Conservation (phyloP, 2,113 vertebrate genomes). For the Entelurus aequoreus region DNA sequence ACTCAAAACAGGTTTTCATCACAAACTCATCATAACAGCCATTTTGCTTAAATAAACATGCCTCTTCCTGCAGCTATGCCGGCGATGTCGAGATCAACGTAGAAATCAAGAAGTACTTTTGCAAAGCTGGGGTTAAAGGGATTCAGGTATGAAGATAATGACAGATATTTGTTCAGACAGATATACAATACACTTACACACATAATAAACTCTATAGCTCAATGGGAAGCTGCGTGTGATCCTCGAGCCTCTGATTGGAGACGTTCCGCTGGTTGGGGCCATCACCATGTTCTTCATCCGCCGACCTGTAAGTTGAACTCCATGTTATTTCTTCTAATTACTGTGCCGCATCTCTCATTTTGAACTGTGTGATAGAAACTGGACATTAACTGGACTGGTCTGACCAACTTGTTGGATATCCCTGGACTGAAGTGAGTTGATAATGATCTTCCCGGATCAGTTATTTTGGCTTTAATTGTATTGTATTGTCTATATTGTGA, state of each 20-base stretch:
- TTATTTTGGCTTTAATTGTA: not conserved
- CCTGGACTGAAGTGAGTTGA: slow-evolving; percentile 85
- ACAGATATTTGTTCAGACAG: not conserved
- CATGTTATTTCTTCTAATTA: not conserved
- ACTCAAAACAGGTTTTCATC: not conserved
- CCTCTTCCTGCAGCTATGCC: slow-evolving; percentile 73
- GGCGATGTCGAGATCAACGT: slow-evolving; percentile 90
- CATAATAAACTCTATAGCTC: slow-evolving; percentile 60
- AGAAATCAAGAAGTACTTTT: slow-evolving; percentile 91
- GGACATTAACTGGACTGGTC: slow-evolving; percentile 93
- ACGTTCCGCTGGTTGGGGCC: slow-evolving; percentile 85
- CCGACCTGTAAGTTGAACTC: slow-evolving; percentile 76
- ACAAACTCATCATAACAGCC: not conserved
- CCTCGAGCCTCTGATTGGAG: slow-evolving; percentile 85
- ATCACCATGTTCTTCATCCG: slow-evolving; percentile 92
- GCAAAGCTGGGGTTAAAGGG: slow-evolving; percentile 91
- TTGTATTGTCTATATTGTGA: not conserved
- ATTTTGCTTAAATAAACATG: slow-evolving; percentile 11
- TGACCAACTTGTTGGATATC: slow-evolving; percentile 91
- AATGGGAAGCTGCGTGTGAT: slow-evolving; percentile 86
- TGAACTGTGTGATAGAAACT: slow-evolving; percentile 69
- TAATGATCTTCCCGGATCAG: not conserved
- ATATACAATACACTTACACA: too few relatives aligned
- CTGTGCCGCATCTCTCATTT: slow-evolving; percentile 1
- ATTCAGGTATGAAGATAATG: slow-evolving; percentile 75